Evolutionary conservation across 2,888 invertebrate species (phyloP).

Genomic region (Tinea pellionella): DNA sequence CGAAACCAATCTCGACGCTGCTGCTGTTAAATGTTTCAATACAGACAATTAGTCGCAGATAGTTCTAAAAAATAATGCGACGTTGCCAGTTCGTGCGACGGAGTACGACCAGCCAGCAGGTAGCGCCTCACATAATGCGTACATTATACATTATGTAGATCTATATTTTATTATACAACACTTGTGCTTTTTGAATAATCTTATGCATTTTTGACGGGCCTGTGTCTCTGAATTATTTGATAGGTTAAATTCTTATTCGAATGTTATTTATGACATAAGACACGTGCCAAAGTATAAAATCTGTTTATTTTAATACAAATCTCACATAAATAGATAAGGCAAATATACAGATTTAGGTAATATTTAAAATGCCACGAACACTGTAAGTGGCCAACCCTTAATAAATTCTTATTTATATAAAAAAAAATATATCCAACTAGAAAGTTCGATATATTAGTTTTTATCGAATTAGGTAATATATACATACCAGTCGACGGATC

Average conservation of each 20-base stretch:
- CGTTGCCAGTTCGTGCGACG: conserved; percentile 64
- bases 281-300: background rate
- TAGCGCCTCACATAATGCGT: conserved; percentile 48
- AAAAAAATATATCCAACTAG: background rate
- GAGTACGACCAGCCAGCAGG: conserved; percentile 40
- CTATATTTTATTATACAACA: conserved; percentile 52
- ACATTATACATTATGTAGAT: conserved; percentile 31
- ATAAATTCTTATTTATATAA: background rate
- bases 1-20: background rate
- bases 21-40: background rate
- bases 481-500: conserved; percentile 71
- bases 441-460: background rate
- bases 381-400: background rate
- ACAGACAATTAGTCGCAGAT: conserved; percentile 7
- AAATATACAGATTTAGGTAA: no score
- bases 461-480: background rate
- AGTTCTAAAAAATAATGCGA: conserved; percentile 37
- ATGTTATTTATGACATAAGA: conserved; percentile 6
- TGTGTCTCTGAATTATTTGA: conserved; percentile 35
- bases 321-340: background rate
- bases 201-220: conserved; percentile 34
- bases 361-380: no score
- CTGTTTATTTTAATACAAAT: background rate
- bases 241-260: conserved; percentile 11
- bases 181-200: conserved; percentile 41